A percentile compares a stretch with the other conserved stretches of the same genome.
Conservation (phyloP, 2,113 vertebrate species). For the Cariama cristata region DNA sequence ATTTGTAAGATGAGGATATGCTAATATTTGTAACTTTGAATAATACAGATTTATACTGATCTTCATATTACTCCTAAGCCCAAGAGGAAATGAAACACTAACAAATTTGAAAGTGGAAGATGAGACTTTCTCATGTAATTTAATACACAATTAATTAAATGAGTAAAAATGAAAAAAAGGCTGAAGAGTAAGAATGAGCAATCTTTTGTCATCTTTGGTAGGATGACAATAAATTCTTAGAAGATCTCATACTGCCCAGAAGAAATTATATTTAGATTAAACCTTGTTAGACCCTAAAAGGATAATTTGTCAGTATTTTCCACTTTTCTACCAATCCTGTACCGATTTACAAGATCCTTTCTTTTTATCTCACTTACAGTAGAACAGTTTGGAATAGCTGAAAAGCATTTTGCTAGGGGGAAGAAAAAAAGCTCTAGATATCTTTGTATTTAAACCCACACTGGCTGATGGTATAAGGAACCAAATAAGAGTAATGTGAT, state of each 20-base stretch:
- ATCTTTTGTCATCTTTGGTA: constrained; percentile 56
- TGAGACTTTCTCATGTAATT: not conserved
- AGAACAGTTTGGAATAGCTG: constrained; percentile 59
- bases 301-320: constrained; percentile 72
- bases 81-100: constrained; percentile 34
- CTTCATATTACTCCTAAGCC: not conserved
- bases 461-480: not conserved
- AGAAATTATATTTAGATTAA: constrained; percentile 74
- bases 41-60: not conserved
- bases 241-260: constrained; percentile 40
- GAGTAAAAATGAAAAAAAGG: not conserved
- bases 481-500: not conserved
- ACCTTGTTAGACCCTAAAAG: constrained; percentile 54
- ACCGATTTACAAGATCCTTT: constrained; percentile 53
- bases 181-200: constrained; percentile 40
- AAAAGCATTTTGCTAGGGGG: constrained; percentile 26
- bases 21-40: not conserved
- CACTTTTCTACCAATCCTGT: constrained; percentile 62
- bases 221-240: constrained; percentile 59
- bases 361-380: constrained; percentile 63
- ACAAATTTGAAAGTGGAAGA: constrained; percentile 29
- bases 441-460: constrained; percentile 39
- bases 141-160: constrained; percentile 42
- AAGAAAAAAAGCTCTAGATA: not conserved
- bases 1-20: not conserved